Evolutionary conservation across 2,888 invertebrate species (phyloP).

Genomic region (Limnephilus lunatus): DNA sequence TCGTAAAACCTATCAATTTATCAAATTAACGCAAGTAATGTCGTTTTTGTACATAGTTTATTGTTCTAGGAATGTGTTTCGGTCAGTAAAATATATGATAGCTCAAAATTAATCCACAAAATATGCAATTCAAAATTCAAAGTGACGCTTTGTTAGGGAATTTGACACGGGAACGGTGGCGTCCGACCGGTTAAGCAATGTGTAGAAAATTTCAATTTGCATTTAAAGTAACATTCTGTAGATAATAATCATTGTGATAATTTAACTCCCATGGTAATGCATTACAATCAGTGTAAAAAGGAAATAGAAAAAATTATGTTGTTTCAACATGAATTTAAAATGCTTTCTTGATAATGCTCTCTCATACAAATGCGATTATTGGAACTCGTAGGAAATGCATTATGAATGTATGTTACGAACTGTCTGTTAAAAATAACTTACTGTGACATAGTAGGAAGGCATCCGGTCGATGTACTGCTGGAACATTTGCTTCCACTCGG

Average conservation of each 20-base stretch:
- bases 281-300: neutral
- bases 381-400: neutral
- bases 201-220: neutral
- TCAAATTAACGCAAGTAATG: too few relatives aligned
- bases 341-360: neutral
- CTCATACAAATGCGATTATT: neutral
- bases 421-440: constrained; percentile 70
- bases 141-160: too few relatives aligned
- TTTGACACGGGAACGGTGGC: too few relatives aligned
- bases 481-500: constrained; percentile 95
- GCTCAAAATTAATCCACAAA: too few relatives aligned
- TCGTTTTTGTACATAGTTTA: too few relatives aligned
- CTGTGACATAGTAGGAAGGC: constrained; percentile 95
- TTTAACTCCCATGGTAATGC: neutral
- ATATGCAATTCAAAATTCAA: too few relatives aligned
- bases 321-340: neutral
- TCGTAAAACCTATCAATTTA: too few relatives aligned
- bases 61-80: too few relatives aligned
- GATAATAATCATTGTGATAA: neutral
- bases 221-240: neutral
- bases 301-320: neutral
- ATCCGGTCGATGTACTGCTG: constrained; percentile 96
- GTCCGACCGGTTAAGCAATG: too few relatives aligned
- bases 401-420: too few relatives aligned
- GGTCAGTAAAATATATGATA: too few relatives aligned